Evolutionary conservation across 2,888 invertebrate species (phyloP), one percentile per base, ranked within the genome.

Genomic region (Thymelicus acteon): DNA sequence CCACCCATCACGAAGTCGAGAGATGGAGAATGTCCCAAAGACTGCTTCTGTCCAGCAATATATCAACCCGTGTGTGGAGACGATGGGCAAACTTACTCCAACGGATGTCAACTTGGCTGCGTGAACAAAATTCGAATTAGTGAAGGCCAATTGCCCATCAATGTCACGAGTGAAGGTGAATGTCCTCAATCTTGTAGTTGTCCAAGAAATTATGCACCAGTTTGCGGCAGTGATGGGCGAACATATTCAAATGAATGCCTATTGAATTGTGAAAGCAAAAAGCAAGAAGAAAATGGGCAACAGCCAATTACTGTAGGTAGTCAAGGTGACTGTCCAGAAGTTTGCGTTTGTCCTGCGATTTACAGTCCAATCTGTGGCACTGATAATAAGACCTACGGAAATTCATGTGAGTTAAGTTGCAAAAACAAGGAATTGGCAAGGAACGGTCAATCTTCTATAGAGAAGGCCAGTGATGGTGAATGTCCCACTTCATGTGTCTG

Each of bases 151-250:
- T 48, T 37, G 37, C 71, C 68, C 0, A 62, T 73, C 7, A 19
- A 13, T 4, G 15, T 72, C 3, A 48, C 44, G 3, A 73, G 37
- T 48, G 5, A 60, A 19, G 76, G 76, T 0, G 66, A 73, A 15
- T 75, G 77, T 57, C 68, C 48, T 7, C 44, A 8, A 47, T 6
- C 40, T 3, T 78, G 76, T 31, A n/a, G 19, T 3, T 78, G 78
- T 60, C 44, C 74, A 2, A n/a, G 58, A 8, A 49, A 62, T 0
- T 74, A 68, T 31, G 40, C 71, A 10, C 79, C 79, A 0, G 76
- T 82, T 2, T 84, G 84, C 60, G 82, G 77, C 0, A 76, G 72
- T 37, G 81, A 83, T 44, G 76, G 73, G 0, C 73, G 74, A 15
- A 82, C 81, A 0, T 84, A 82, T 52, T 58, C 68, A 24, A 82